Evolutionary conservation across 2,113 vertebrate species (phyloP), one percentile per base, ranked within the genome.

Genomic region (Cololabis saira): DNA sequence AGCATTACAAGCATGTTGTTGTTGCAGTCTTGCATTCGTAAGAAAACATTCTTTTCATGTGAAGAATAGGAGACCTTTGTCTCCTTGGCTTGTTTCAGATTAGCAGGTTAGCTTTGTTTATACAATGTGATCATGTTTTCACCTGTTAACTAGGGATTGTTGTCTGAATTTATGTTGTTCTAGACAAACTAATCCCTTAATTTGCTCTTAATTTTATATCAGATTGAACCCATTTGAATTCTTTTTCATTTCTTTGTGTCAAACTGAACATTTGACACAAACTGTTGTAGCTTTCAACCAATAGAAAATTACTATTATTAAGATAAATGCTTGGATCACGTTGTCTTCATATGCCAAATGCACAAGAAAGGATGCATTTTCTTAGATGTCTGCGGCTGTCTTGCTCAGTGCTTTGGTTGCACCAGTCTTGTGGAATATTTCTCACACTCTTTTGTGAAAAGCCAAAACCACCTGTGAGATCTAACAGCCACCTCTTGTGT

Each of bases 361-460:
- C 6, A 37, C 10, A 37, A 9, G 33, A 37, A 37, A 7, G 10
- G 33, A 37, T 37, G 33, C 33, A 37, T 37, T 37, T n/a, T 10
- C 45, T n/a, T 16, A 47, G 11, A 11, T 18, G n/a, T 9, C 3
- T 6, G n/a, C 16, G 7, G 6, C 45, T 11, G n/a, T 18, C 13
- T 42, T 7, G 22, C 8, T 17, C 27, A 30, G 18, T 7, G 10
- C 63, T 78, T 66, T 56, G 57, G 48, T 58, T 65, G 49, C 47
- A 54, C 3, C 74, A 64, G 41, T 37, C 40, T 49, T 70, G 18
- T 44, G 56, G 43, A 67, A 27, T 57, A 76, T 78, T 86, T 85
- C 45, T 83, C 49, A 76, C 76, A 80, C 61, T 73, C 12, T 15
- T 51, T 33, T 74, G 62, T 59, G 67, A 91, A 83, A 91, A 85